Conservation (phyloP, 2,888 invertebrate genomes). For the Byasa hedistus region DNA sequence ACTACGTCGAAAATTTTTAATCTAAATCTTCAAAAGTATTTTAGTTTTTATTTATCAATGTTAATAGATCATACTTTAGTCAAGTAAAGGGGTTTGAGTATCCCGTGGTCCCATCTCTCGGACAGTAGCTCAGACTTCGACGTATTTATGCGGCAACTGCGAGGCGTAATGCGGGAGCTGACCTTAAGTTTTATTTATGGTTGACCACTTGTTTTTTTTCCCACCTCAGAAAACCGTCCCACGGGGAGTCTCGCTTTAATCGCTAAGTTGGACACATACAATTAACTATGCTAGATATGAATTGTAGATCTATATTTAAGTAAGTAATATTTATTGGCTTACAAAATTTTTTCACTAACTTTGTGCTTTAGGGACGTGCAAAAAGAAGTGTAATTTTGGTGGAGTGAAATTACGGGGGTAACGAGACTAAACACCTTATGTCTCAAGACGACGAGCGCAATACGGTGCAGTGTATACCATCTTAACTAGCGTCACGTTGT, state of each 20-base stretch:
- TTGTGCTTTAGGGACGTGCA: too few relatives aligned
- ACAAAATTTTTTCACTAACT: too few relatives aligned
- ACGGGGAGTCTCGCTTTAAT: neutral
- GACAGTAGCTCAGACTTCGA: conserved; percentile 1
- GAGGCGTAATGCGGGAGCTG: conserved; percentile 19
- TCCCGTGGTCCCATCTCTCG: neutral
- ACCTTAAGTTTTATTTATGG: conserved; percentile 20
- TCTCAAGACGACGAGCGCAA: too few relatives aligned
- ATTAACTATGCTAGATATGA: neutral
- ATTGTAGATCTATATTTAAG: neutral
- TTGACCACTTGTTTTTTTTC: conserved; percentile 3
- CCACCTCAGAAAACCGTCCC: neutral
- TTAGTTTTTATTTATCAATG: neutral
- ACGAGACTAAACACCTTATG: too few relatives aligned
- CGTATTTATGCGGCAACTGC: neutral
- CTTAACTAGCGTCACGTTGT: too few relatives aligned
- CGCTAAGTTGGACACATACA: neutral
- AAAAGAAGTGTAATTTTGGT: too few relatives aligned
- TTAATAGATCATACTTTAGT: neutral
- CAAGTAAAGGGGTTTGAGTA: neutral
- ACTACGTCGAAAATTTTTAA: too few relatives aligned
- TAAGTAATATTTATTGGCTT: too few relatives aligned
- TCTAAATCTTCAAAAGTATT: too few relatives aligned
- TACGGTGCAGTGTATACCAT: too few relatives aligned
- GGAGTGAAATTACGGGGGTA: too few relatives aligned